Conservation (phyloP, 2,113 vertebrate genomes). For the Zosterops hypoxanthus region DNA sequence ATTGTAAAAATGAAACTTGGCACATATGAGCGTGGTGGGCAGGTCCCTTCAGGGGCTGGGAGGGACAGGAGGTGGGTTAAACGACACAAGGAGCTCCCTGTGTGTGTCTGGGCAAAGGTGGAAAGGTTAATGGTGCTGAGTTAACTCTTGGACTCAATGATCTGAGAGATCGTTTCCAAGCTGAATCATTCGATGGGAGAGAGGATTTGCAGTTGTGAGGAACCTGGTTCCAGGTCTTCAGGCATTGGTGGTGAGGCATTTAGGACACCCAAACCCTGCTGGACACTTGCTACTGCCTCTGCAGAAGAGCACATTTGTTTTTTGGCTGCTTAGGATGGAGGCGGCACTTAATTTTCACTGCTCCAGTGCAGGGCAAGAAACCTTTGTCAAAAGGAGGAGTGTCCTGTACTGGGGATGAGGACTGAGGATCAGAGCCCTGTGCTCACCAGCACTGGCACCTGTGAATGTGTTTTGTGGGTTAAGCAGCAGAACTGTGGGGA, state of each 20-base stretch:
- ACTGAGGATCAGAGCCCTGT: neutral
- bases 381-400: neutral
- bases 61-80: neutral
- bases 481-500: neutral
- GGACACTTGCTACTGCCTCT: neutral
- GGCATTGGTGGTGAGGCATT: rapidly evolving
- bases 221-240: neutral
- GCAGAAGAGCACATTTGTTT: neutral
- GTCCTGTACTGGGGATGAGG: neutral
- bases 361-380: neutral
- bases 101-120: neutral
- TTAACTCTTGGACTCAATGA: neutral
- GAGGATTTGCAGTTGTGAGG: neutral
- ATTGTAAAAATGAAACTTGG: neutral
- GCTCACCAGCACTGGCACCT: neutral
- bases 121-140: neutral
- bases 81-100: neutral
- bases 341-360: neutral
- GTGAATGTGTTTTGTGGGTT: neutral
- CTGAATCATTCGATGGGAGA: neutral
- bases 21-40: rapidly evolving
- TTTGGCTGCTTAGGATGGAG: neutral
- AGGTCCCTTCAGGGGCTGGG: neutral
- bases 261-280: neutral
- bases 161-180: neutral